Evolutionary conservation across 2,888 invertebrate genomes (phyloP).

Genomic region (Tenthredo distinguenda): DNA sequence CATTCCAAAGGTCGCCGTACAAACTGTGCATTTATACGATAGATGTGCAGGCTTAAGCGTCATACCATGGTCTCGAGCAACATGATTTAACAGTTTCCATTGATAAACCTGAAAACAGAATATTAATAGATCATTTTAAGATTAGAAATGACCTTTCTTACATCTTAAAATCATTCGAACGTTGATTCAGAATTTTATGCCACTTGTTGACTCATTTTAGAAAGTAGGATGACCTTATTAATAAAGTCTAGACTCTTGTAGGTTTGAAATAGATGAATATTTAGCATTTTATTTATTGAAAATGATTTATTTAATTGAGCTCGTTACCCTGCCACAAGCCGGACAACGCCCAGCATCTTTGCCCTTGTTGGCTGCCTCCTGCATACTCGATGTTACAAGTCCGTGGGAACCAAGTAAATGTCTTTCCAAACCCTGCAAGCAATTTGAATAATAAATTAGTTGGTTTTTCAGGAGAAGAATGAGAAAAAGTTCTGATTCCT

Average conservation of each 20-base stretch:
- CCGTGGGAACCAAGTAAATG: slow-evolving; percentile 97
- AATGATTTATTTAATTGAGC: background rate
- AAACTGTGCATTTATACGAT: slow-evolving; percentile 97
- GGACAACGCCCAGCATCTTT: slow-evolving; percentile 97
- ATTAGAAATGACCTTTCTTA: background rate
- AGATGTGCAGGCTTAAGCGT: slow-evolving; percentile 95
- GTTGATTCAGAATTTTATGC: background rate
- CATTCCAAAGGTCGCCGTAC: slow-evolving; percentile 96
- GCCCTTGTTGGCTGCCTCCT: slow-evolving; percentile 96
- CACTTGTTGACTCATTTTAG: background rate
- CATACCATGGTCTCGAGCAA: slow-evolving; percentile 94
- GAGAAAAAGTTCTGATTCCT: background rate
- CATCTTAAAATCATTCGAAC: background rate
- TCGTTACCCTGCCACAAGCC: slow-evolving; percentile 93
- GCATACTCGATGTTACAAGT: slow-evolving; percentile 96
- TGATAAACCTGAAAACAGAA: slow-evolving; percentile 88
- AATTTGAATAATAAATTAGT: background rate
- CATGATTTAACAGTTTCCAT: slow-evolving; percentile 95
- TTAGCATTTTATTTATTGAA: background rate
- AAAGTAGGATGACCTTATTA: background rate
- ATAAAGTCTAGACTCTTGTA: background rate
- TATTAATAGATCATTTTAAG: background rate
- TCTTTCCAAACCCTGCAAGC: slow-evolving; percentile 91
- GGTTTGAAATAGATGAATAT: background rate
- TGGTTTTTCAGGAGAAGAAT: background rate